Evolutionary conservation across 2,888 invertebrate genomes (phyloP).

Genomic region (Corythucha ciliata): DNA sequence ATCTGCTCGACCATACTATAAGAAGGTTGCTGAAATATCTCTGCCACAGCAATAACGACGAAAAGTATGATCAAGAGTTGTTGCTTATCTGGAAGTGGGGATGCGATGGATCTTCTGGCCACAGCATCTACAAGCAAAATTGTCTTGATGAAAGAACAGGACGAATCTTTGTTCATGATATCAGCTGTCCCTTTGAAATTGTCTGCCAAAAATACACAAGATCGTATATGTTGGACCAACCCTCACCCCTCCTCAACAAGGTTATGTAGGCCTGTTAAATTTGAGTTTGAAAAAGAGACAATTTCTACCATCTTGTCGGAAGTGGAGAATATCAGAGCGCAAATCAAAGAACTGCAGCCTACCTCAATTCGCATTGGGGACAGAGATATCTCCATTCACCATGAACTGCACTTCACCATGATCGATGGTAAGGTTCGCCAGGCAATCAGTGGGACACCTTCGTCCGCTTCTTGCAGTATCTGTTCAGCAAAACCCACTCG

Average conservation of each 20-base stretch:
- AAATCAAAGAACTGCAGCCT: neutral
- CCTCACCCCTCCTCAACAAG: too few relatives aligned
- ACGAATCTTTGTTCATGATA: neutral
- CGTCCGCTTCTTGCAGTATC: constrained; percentile 13
- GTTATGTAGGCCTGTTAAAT: neutral
- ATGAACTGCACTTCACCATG: constrained; percentile 11
- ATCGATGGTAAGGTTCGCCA: constrained; percentile 23
- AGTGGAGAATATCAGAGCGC: neutral
- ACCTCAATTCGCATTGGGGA: neutral
- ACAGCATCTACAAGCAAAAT: neutral
- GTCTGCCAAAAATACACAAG: too few relatives aligned
- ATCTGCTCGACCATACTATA: too few relatives aligned
- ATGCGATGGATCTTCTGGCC: neutral
- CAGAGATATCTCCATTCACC: neutral
- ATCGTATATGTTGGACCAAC: too few relatives aligned
- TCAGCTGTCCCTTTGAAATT: neutral
- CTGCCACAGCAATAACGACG: too few relatives aligned
- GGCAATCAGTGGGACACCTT: constrained; percentile 1
- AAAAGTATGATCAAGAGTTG: too few relatives aligned
- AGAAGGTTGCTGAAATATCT: too few relatives aligned
- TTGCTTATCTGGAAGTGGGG: neutral
- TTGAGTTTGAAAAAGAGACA: neutral
- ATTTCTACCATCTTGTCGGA: neutral
- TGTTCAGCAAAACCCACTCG: neutral
- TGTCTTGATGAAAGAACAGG: too few relatives aligned